Base-by-base conservation (phyloP, 2,797 vertebrate genomes). In the Melanotaenia nigrans region DNA sequence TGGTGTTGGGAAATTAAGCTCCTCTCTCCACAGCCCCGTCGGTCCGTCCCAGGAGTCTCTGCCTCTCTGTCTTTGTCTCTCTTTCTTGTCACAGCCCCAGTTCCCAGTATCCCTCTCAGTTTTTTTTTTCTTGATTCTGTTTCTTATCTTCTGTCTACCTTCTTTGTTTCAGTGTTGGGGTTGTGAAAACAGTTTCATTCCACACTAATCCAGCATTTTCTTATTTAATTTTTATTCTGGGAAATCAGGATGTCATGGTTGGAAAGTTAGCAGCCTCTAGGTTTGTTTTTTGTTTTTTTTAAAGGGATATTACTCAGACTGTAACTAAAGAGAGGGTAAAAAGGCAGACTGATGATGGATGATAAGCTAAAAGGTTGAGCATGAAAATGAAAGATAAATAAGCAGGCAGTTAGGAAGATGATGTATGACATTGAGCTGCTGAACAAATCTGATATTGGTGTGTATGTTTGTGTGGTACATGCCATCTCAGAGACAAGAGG, bases 1-100 rank as follows among this genome's bases (percentile, higher is more conserved):
- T 97, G 96, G 96, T 93, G 92, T 87, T 94, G 64, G 94, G 95
- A 96, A 97, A 97, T 96, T 92, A 97, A 94, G 93, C 93, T 94
- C 91, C 94, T 94, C 93, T 94, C 92, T 89, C 92, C 92, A 90
- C 94, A 94, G 90, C 85, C 85, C 79, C 86, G 94, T 94, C 78
- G 77, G 62, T 84, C 78, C 81, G 84, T 95, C 95, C 90, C 90
- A 90, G 91, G 94, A 93, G 85, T 73, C 82, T 75, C 65, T 84
- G 73, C 81, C 70, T 87, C 83, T 77, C 78, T 71, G 82, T 87
- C 81, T 84, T 85, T 88, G 75, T 88, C 78, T 85, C 77, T 80
- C 81, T 70, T 61, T 58, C 80, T 68, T 65, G 75, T 69, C 28
- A 38, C 71, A 57, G 75, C 51, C 22, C 61, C 58, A 69, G 47